Percentiles rank a stretch among this genome's conserved stretches.
Conservation (phyloP, 1,140 invertebrate genomes). For the Glomeris maerens region DNA sequence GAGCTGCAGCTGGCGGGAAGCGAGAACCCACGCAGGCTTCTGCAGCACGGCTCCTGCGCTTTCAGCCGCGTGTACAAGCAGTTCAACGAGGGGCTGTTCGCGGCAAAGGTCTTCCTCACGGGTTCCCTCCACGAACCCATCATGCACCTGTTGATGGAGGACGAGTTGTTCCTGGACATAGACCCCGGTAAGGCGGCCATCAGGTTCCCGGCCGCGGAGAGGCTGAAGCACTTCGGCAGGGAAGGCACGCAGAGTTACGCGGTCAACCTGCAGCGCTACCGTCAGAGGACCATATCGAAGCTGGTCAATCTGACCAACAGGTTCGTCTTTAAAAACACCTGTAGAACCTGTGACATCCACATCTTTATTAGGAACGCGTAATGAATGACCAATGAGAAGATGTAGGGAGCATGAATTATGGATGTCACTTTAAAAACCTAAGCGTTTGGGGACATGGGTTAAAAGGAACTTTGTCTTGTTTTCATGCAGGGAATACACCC, state of each 20-base stretch:
- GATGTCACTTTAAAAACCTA: no score
- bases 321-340: no score
- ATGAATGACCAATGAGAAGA: no score
- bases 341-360: no score
- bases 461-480: no score
- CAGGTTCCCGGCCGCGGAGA: constrained; percentile 53
- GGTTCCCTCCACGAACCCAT: constrained; percentile 81
- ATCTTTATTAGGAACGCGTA: no score
- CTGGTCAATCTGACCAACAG: constrained; percentile 60
- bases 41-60: constrained; percentile 70
- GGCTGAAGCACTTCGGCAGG: constrained; percentile 61
- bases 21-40: constrained; percentile 64
- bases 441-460: no score
- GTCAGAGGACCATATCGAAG: constrained; percentile 61
- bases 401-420: no score
- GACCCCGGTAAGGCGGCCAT: constrained; percentile 72
- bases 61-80: constrained; percentile 78
- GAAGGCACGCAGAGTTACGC: constrained; percentile 53
- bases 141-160: constrained; percentile 79
- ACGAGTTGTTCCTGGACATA: constrained; percentile 81
- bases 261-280: constrained; percentile 54
- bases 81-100: constrained; percentile 76
- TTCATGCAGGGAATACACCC: no score
- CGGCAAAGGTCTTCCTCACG: constrained; percentile 81
- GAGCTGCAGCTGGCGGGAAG: constrained; percentile 63